These are phyloP conservation scores for Microdon myrmicae DNA, from an alignment of 2,888 invertebrate genomes.

Conservation along the genomic window DNA sequence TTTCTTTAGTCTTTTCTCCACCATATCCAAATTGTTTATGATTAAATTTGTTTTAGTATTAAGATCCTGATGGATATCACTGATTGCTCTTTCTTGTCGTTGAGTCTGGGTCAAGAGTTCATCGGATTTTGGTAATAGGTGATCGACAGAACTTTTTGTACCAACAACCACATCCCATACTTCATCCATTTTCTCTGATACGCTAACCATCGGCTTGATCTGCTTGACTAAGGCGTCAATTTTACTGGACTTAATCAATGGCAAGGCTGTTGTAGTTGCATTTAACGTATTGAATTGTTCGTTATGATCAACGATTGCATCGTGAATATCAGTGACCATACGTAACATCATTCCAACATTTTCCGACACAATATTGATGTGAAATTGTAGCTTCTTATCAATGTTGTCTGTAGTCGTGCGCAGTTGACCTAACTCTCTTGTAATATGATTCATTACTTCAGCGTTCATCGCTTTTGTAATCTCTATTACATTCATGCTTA, in stretches of 20 bases:
- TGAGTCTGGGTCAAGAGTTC: slow-evolving; percentile 86
- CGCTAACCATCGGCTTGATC: slow-evolving; percentile 85
- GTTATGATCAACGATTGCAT: slow-evolving; percentile 82
- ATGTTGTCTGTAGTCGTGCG: slow-evolving; percentile 80
- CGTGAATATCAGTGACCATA: slow-evolving; percentile 84
- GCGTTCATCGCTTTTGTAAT: slow-evolving; percentile 85
- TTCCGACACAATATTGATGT: slow-evolving; percentile 84
- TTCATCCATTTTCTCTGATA: slow-evolving; percentile 90
- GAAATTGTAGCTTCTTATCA: slow-evolving; percentile 85
- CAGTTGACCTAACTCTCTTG: slow-evolving; percentile 83
- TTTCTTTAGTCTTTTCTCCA: slow-evolving; percentile 83
- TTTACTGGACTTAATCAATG: slow-evolving; percentile 75
- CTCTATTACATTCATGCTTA: slow-evolving; percentile 84
- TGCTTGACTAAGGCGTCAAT: slow-evolving; percentile 83
- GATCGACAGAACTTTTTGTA: slow-evolving; percentile 87
- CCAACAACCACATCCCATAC: slow-evolving; percentile 91
- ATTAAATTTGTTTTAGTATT: slow-evolving; percentile 85
- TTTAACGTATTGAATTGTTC: slow-evolving; percentile 66
- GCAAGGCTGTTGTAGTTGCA: slow-evolving; percentile 72
- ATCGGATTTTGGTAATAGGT: slow-evolving; percentile 86
- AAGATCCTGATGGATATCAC: slow-evolving; percentile 84
- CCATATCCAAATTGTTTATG: slow-evolving; percentile 87
- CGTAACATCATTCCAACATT: slow-evolving; percentile 81
- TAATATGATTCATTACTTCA: slow-evolving; percentile 82
- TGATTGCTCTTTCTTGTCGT: slow-evolving; percentile 86